phyloP scores from a whole-genome alignment of 1,140 invertebrate genomes.

The Daktulosphaira vitifoliae region DNA sequence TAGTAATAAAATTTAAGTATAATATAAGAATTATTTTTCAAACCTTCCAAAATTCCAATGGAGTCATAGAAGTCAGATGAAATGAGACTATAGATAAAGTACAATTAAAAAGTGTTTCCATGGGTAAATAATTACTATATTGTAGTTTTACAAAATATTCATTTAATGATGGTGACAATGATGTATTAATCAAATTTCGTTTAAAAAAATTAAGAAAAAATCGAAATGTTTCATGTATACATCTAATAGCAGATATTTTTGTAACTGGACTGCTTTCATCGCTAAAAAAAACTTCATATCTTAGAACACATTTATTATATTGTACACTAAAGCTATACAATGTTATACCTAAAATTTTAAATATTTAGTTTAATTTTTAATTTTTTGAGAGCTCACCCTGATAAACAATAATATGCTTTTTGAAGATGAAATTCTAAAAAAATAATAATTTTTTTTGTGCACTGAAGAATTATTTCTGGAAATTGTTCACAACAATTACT shows the following conservation, averaged over 20 bases:
- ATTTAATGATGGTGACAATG: not conserved
- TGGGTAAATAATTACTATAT: slow-evolving; percentile 14
- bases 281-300: not conserved
- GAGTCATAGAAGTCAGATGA: not conserved
- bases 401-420: not conserved
- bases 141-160: slow-evolving; percentile 1
- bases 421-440: not conserved
- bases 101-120: slow-evolving; percentile 29
- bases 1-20: too few species aligned
- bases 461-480: not conserved
- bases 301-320: not conserved
- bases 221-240: slow-evolving; percentile 21
- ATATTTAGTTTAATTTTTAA: not conserved
- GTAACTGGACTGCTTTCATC: not conserved
- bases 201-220: slow-evolving; percentile 15
- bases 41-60: slow-evolving; percentile 18
- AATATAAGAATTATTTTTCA: not conserved
- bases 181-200: not conserved
- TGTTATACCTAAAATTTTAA: not conserved
- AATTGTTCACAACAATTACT: slow-evolving; percentile 17
- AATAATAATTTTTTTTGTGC: not conserved
- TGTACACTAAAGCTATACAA: not conserved
- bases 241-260: slow-evolving; percentile 24
- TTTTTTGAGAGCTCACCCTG: not conserved
- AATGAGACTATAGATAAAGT: slow-evolving; percentile 1